Base-by-base conservation (phyloP, 2,888 invertebrate species). In the Amblyteles armatorius region DNA sequence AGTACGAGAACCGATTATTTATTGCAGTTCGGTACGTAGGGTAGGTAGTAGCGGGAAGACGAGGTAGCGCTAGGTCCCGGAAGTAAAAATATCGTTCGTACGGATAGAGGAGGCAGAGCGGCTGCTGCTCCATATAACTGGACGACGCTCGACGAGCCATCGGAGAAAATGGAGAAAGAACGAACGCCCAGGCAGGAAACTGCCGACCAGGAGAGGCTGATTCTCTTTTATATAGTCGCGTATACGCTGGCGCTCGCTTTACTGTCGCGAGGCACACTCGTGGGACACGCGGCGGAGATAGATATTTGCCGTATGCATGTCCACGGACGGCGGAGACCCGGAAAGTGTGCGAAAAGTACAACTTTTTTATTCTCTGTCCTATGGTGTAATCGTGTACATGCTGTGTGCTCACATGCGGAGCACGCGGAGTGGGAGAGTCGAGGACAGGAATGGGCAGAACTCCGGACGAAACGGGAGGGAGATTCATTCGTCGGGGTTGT, bases 1-100 rank as follows among this genome's bases (percentile, higher is more conserved):
- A 68, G 55, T 44, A 52, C 67, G 69, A 73, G 68, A 67, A 63
- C 26, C 79, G 72, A 85, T 88, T 86, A 84, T 87, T 87, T 85
- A 86, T 86, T 78, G 79, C 48, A 79, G 55, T 63, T 67, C 33
- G 73, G 63, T 69, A 36, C 22, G 33, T 40, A 67, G 19, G 50
- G 29, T 26, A 29, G 60, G 60, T 60, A 55, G 55, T 2, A 22
- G 19, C 60, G 9, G 60, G 16, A 33, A 60, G 60, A 60, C 26
- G 60, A 60, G 60, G 60, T 60, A 60, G 60, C 26, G 60, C 26
- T 36, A 6, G 60, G 68, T n/a, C 50, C 29, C 77, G 40, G 48
- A 83, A 76, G 22, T 77, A 81, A 80, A 81, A 81, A 81, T 81
- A 81, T 84, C 65, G 65, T 71, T 76, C 33, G 22, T 50, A 52